Evolutionary conservation across 2,888 invertebrate genomes (phyloP).

Genomic region (Zele albiditarsus): DNA sequence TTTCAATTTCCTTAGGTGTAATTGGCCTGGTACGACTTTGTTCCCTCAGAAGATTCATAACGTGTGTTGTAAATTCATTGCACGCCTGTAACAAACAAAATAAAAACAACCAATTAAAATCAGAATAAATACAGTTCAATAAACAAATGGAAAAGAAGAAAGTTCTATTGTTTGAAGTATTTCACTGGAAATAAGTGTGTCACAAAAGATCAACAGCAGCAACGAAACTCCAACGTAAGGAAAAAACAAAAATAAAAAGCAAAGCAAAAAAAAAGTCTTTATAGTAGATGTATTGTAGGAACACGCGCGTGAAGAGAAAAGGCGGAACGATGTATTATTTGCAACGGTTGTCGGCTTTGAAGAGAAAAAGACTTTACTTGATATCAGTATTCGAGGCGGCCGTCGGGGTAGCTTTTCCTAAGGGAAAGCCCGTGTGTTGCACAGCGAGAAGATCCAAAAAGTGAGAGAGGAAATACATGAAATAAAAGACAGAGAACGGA

Average conservation of each 20-base stretch:
- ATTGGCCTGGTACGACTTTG: conserved; percentile 98
- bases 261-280: conserved; percentile 6
- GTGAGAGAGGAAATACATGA: conserved; percentile 45
- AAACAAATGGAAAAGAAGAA: neutral
- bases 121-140: conserved; percentile 10
- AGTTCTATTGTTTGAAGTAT: neutral
- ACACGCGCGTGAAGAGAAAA: conserved; percentile 45
- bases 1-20: conserved; percentile 98
- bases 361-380: conserved; percentile 57
- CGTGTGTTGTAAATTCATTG: conserved; percentile 99
- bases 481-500: conserved; percentile 26
- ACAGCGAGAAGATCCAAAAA: conserved; percentile 42
- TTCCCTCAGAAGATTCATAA: conserved; percentile 96
- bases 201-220: neutral
- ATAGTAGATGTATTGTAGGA: conserved; percentile 37
- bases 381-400: conserved; percentile 70
- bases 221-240: neutral
- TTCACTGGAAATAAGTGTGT: neutral
- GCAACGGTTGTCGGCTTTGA: conserved; percentile 63
- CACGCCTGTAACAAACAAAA: conserved; percentile 82
- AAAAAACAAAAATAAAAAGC: conserved; percentile 15
- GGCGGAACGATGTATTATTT: conserved; percentile 67
- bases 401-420: conserved; percentile 64
- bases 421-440: conserved; percentile 60
- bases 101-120: conserved; percentile 21